A percentile compares a stretch with the other conserved stretches of the same genome.
These are phyloP conservation scores for Hiodon alosoides DNA, from an alignment of 2,113 vertebrate genomes.

Conservation along the genomic window DNA sequence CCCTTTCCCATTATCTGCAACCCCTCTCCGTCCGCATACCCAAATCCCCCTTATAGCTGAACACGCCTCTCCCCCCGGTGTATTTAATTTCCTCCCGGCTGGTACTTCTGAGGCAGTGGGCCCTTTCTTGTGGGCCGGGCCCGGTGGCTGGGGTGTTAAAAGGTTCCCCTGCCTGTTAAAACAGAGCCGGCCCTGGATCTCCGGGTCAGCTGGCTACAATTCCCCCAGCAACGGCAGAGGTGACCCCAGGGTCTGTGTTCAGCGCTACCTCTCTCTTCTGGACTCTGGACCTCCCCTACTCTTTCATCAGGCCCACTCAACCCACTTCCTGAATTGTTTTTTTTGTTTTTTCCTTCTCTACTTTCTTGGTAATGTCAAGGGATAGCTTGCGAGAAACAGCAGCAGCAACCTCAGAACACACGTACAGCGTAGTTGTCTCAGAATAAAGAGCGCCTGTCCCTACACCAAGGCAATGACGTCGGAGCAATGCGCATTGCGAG, in stretches of 20 bases:
- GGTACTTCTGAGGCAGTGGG: slow-evolving; percentile 50
- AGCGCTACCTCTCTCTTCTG: not conserved
- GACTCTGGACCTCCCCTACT: too few relatives aligned
- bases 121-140: slow-evolving; percentile 60
- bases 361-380: too few relatives aligned
- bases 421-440: too few relatives aligned
- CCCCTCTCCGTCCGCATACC: slow-evolving; percentile 34
- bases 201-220: slow-evolving; percentile 65
- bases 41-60: not conserved
- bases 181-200: slow-evolving; percentile 68
- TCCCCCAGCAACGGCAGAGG: slow-evolving; percentile 55
- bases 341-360: too few relatives aligned
- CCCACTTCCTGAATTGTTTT: too few relatives aligned
- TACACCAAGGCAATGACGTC: too few relatives aligned
- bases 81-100: slow-evolving; percentile 65
- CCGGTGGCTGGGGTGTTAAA: slow-evolving; percentile 57
- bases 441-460: too few relatives aligned
- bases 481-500: too few relatives aligned
- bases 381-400: too few relatives aligned
- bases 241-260: not conserved
- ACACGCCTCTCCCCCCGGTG: slow-evolving; percentile 44
- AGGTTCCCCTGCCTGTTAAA: slow-evolving; percentile 64
- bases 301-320: too few relatives aligned
- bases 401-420: too few relatives aligned
- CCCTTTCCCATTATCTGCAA: not conserved